Percentiles rank a stretch among this genome's conserved stretches.
phyloP scores from a whole-genome alignment of 2,797 vertebrate species.

The Erithacus rubecula region DNA sequence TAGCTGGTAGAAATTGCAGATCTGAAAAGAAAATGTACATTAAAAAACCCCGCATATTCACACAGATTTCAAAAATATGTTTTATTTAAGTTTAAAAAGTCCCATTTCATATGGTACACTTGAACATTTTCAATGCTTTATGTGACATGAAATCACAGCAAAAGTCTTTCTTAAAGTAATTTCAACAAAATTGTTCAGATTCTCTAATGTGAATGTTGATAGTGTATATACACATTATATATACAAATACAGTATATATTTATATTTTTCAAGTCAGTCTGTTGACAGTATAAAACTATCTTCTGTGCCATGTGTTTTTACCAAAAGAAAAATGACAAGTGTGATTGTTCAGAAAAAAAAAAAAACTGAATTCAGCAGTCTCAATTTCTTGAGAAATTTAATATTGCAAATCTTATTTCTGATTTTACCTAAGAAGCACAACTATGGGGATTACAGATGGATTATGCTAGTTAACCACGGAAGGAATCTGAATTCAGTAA shows the following conservation, averaged over 20 bases:
- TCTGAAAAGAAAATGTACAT: background rate
- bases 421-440: conserved; percentile 92
- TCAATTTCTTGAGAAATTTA: conserved; percentile 73
- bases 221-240: conserved; percentile 75
- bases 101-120: conserved; percentile 44
- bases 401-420: conserved; percentile 62
- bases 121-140: conserved; percentile 55
- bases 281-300: conserved; percentile 79
- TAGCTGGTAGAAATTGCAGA: background rate
- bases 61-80: conserved; percentile 47
- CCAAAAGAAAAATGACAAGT: conserved; percentile 65
- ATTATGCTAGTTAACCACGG: background rate
- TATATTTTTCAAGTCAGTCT: conserved; percentile 94
- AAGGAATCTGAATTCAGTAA: background rate
- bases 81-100: conserved; percentile 68
- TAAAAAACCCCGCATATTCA: background rate
- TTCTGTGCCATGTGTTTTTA: conserved; percentile 84
- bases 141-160: conserved; percentile 41
- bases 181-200: conserved; percentile 81
- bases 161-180: conserved; percentile 69
- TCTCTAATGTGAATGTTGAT: conserved; percentile 84
- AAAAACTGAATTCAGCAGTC: conserved; percentile 74
- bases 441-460: conserved; percentile 63
- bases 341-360: conserved; percentile 82
- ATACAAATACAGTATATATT: conserved; percentile 76